Evolutionary conservation across 2,113 vertebrate genomes (phyloP), one percentile per base, ranked within the genome.

Genomic region (Vicugna pacos): DNA sequence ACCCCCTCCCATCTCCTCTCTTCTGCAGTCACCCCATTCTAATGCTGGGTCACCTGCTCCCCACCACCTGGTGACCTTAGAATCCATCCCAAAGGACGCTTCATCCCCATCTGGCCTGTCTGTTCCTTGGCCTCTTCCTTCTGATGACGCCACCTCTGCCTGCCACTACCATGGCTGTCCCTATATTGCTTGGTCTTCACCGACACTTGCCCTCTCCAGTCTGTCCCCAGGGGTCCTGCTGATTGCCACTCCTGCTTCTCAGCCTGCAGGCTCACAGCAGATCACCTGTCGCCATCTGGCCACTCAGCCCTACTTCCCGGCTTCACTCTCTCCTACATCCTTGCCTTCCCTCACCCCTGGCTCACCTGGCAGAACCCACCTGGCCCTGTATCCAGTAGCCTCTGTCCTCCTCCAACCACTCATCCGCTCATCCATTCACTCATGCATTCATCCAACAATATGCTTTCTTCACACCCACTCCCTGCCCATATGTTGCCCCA

Each of bases 51-150:
- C 46, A 3, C n/a, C 4, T 5, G 14, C 81, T 54, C 15, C 65
- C 77, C 30, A 17, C 46, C 30, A 8, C 12, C 60, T 0, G 3
- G 30, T 30, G 60, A 16, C 22, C 62, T 35, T 62, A 1, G 19
- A 9, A 0, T 26, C 14, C 0, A 19, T 26, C 46, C 16, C 5
- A 22, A 3, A 11, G 38, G 91, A 12, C 8, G 50, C 7, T 3
- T 42, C 15, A 20, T 7, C 28, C 42, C 19, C 5, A 0, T 46
- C 62, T 8, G 64, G 38, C 30, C 35, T 11, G 26, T 10, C 20
- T 26, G 42, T 26, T 5, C 38, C 24, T 35, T 16, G 38, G 52
- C 92, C 32, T n/a, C 35, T 2, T 50, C 62, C 52, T 38, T 26
- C 52, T 19, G 32, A 14, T 26, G 60, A 77, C 14, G 48, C 28